Conservation (phyloP, 2,797 vertebrate genomes). For the Gymnopithys bicolor region DNA sequence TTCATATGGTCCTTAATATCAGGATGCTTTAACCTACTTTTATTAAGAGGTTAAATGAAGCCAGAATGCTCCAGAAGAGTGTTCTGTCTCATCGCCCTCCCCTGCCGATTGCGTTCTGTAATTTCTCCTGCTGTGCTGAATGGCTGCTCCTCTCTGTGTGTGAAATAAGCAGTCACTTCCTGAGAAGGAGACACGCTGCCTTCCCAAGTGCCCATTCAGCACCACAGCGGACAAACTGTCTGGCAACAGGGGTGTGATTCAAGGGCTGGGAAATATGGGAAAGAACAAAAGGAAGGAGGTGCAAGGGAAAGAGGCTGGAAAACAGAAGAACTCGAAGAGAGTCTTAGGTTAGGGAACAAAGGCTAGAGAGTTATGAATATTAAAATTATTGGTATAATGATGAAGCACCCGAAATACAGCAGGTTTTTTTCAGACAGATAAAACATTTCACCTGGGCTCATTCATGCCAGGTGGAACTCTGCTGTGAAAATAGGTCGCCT, state of each 20-base stretch:
- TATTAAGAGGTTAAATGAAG: slow-evolving; percentile 66
- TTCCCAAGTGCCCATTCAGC: slow-evolving; percentile 20
- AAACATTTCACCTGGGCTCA: not conserved
- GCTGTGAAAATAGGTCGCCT: not conserved
- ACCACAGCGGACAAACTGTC: slow-evolving; percentile 6
- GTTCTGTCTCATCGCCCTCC: slow-evolving; percentile 46
- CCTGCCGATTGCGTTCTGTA: slow-evolving; percentile 27
- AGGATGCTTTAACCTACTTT: slow-evolving; percentile 30
- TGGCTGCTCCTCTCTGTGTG: not conserved
- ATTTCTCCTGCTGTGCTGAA: slow-evolving; percentile 34
- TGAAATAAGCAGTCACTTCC: slow-evolving; percentile 17
- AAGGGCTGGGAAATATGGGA: not conserved
- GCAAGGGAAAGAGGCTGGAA: not conserved
- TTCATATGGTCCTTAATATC: not conserved
- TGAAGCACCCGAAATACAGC: not conserved
- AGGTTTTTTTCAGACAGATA: not conserved
- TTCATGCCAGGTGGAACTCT: not conserved
- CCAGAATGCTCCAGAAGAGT: slow-evolving; percentile 35
- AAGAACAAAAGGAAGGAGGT: not conserved
- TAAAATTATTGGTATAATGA: not conserved
- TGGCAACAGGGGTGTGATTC: slow-evolving; percentile 34
- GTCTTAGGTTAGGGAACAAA: not conserved
- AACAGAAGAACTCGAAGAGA: not conserved
- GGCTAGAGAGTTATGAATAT: not conserved
- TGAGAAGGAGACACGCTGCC: not conserved